Evolutionary conservation across 2,888 invertebrate genomes (phyloP).

Genomic region (Ernsta delagoae): DNA sequence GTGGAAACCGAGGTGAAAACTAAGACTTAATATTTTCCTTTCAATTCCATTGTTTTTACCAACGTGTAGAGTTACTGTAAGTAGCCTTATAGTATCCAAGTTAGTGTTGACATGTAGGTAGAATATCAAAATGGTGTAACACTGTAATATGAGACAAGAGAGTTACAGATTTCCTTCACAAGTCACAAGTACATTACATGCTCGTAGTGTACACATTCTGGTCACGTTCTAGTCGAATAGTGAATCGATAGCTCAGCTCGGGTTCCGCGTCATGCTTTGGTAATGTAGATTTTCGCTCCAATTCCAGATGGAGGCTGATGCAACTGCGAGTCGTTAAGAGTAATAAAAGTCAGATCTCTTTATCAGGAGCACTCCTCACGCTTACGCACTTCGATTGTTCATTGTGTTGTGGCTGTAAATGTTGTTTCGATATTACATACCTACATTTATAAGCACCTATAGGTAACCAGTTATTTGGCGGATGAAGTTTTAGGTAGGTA

Average conservation of each 20-base stretch:
- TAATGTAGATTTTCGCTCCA: slow-evolving; percentile 34
- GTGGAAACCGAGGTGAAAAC: too few species aligned
- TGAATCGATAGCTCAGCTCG: slow-evolving; percentile 22
- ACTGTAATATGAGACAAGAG: slow-evolving; percentile 25
- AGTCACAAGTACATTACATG: not conserved
- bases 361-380: slow-evolving; percentile 23
- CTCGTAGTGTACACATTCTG: slow-evolving; percentile 12
- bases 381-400: slow-evolving; percentile 7
- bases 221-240: slow-evolving; percentile 25
- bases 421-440: not conserved
- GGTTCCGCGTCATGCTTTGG: slow-evolving; percentile 29
- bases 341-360: slow-evolving; percentile 31
- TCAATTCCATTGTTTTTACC: too few species aligned
- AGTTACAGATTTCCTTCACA: slow-evolving; percentile 31
- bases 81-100: too few species aligned
- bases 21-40: too few species aligned
- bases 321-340: slow-evolving; percentile 19
- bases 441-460: too few species aligned
- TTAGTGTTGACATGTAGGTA: not conserved
- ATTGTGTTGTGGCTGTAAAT: slow-evolving; percentile 11
- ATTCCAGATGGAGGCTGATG: slow-evolving; percentile 21
- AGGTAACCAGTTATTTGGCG: too few species aligned
- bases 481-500: too few species aligned
- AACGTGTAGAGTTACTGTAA: too few species aligned
- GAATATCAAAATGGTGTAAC: slow-evolving; percentile 11